These are phyloP conservation scores for Pogonomyrmex barbatus DNA, from an alignment of 1,140 invertebrate species.

Conservation along the genomic window DNA sequence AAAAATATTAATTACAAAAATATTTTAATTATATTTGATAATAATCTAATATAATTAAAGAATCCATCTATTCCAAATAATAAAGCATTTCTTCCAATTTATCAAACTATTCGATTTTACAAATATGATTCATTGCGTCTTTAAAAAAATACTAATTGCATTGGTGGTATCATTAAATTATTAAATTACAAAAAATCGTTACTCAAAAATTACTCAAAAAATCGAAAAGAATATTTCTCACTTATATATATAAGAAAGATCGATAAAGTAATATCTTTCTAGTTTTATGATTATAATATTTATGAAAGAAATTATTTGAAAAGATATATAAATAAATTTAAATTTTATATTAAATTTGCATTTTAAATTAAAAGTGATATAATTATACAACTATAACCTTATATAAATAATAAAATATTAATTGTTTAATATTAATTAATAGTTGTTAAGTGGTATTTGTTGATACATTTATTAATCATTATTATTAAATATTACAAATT, in stretches of 20 bases:
- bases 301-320: background rate
- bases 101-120: slow-evolving; percentile 89
- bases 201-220: slow-evolving; percentile 88
- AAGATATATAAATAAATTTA: background rate
- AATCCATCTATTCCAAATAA: slow-evolving; percentile 90
- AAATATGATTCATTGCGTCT: slow-evolving; percentile 90
- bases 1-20: slow-evolving; percentile 8
- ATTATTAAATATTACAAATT: background rate
- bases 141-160: slow-evolving; percentile 91
- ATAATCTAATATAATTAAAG: background rate
- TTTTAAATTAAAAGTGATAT: background rate
- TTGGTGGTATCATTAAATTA: slow-evolving; percentile 88
- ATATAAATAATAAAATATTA: slow-evolving; percentile 9
- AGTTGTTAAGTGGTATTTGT: background rate
- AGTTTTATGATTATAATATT: slow-evolving; percentile 1
- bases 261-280: background rate
- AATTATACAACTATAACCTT: background rate
- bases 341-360: background rate
- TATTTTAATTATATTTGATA: background rate
- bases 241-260: slow-evolving; percentile 66
- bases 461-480: background rate
- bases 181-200: slow-evolving; percentile 81
- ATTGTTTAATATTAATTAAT: slow-evolving; percentile 3
- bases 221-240: slow-evolving; percentile 81
- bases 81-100: slow-evolving; percentile 88